These are phyloP conservation scores for Terebella lapidaria DNA, from an alignment of 2,888 invertebrate species.

Conservation along the genomic window DNA sequence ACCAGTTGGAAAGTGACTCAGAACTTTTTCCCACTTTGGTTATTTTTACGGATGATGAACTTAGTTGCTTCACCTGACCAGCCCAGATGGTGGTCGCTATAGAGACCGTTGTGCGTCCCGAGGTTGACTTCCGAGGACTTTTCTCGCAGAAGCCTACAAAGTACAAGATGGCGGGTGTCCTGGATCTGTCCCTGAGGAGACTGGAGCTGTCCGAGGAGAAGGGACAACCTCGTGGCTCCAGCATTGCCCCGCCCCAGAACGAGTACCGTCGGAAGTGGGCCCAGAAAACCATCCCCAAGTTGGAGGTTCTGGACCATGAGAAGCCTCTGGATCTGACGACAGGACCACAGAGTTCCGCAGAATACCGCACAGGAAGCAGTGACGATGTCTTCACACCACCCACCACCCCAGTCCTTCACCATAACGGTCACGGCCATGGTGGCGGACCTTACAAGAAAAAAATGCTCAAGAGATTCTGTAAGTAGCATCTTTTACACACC, in stretches of 20 bases:
- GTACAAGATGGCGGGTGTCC: neutral
- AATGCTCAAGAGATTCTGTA: neutral
- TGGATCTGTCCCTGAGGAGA: neutral
- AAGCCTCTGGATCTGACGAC: neutral
- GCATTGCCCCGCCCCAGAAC: neutral
- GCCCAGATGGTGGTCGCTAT: too few species aligned
- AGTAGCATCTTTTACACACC: too few species aligned
- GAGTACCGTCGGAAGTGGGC: neutral
- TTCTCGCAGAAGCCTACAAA: too few species aligned
- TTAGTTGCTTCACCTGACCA: too few species aligned
- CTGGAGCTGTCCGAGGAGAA: too few species aligned
- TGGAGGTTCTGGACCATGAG: neutral
- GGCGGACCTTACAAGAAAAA: neutral
- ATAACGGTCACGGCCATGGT: too few species aligned
- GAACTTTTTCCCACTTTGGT: too few species aligned
- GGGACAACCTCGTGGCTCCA: neutral
- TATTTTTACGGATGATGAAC: too few species aligned
- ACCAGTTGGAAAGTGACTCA: too few species aligned
- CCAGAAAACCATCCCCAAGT: neutral
- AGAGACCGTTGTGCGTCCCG: too few species aligned
- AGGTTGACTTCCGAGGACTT: too few species aligned
- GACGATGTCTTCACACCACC: neutral
- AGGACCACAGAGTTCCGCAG: neutral
- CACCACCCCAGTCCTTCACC: neutral
- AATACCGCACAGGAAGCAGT: neutral